phyloP scores from a whole-genome alignment of 2,888 invertebrate species.

The Odiellus spinosus region DNA sequence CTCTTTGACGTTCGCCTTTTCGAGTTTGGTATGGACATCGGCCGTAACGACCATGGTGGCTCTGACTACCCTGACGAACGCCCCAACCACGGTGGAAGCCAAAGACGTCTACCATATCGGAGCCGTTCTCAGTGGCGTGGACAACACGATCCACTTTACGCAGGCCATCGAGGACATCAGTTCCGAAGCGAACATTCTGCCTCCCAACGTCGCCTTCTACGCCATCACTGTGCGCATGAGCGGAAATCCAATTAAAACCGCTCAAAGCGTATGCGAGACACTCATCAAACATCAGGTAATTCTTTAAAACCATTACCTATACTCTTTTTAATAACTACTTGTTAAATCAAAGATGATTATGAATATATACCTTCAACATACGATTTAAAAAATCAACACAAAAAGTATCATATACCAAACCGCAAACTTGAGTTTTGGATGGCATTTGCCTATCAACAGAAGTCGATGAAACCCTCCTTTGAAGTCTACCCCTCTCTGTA shows the following conservation, averaged over 20 bases:
- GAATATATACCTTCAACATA: no score
- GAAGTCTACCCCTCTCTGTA: no score
- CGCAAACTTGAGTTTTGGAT: no score
- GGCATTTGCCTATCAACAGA: no score
- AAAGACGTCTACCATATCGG: slow-evolving; percentile 59
- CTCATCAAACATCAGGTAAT: slow-evolving; percentile 40
- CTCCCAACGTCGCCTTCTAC: slow-evolving; percentile 67
- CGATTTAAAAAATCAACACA: no score
- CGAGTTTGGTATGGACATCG: background rate
- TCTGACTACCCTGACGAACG: background rate
- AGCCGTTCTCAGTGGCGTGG: slow-evolving; percentile 72
- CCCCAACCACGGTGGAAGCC: background rate
- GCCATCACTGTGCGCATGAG: slow-evolving; percentile 83
- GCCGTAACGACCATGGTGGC: background rate
- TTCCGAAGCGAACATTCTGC: slow-evolving; percentile 57
- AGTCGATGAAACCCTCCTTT: no score
- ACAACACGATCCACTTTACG: slow-evolving; percentile 61
- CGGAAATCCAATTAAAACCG: slow-evolving; percentile 85
- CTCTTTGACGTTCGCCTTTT: background rate
- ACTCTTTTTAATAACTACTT: background rate
- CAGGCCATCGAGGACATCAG: slow-evolving; percentile 35
- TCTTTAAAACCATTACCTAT: no score
- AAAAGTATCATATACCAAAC: no score
- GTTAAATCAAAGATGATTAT: background rate
- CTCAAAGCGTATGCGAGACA: slow-evolving; percentile 79